A percentile compares a stretch with the other conserved stretches of the same genome.
These are phyloP conservation scores for Periophthalmodon schlosseri DNA, from an alignment of 2,113 vertebrate genomes.

Conservation along the genomic window DNA sequence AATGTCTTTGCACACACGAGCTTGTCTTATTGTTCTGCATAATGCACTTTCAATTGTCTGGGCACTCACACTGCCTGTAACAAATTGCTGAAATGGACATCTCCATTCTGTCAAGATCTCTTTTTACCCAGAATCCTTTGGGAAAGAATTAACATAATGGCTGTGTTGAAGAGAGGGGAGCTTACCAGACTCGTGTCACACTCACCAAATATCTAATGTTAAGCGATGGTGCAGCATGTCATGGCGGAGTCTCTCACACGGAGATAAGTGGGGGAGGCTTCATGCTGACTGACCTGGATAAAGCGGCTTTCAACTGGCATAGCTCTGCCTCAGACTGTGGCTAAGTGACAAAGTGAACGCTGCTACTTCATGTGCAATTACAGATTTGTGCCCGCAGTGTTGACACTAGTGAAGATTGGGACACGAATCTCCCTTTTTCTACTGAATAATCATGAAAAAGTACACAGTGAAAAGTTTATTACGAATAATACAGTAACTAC, in stretches of 20 bases:
- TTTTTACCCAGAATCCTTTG: slow-evolving; percentile 35
- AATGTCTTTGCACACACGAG: slow-evolving; percentile 7
- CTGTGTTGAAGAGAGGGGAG: slow-evolving; percentile 27
- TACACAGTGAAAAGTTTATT: too few species aligned
- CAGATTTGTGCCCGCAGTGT: not conserved
- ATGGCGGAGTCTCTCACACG: slow-evolving; percentile 23
- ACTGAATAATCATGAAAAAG: not conserved
- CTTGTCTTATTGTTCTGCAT: slow-evolving; percentile 38
- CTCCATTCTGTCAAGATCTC: slow-evolving; percentile 42
- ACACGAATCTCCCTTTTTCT: not conserved
- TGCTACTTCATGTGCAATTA: not conserved
- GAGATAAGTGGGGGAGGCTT: slow-evolving; percentile 25
- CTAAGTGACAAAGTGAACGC: slow-evolving; percentile 1
- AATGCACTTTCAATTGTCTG: slow-evolving; percentile 42
- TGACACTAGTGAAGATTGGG: not conserved
- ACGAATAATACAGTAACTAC: too few species aligned
- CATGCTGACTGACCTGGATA: slow-evolving; percentile 32
- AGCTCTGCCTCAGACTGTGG: slow-evolving; percentile 11
- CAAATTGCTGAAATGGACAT: slow-evolving; percentile 64
- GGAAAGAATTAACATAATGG: slow-evolving; percentile 61
- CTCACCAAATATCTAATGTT: slow-evolving; percentile 23
- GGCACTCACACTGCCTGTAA: slow-evolving; percentile 39
- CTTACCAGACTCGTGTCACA: slow-evolving; percentile 38
- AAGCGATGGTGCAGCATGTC: slow-evolving; percentile 27
- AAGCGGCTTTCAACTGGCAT: slow-evolving; percentile 30